These are phyloP conservation scores for Sycophila sp. DNA, from an alignment of 1,140 invertebrate species.

Conservation along the genomic window DNA sequence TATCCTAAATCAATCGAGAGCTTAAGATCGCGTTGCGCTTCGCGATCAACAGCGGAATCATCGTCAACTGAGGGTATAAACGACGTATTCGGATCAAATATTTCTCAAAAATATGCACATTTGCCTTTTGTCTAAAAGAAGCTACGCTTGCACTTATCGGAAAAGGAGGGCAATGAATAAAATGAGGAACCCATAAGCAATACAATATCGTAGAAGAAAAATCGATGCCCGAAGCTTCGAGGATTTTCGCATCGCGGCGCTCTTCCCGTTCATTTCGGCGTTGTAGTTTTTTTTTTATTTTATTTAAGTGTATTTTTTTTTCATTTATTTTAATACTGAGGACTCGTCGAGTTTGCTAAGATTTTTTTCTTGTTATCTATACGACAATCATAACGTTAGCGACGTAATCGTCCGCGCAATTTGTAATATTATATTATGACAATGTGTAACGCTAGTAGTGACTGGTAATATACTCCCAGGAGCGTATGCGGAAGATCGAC, in stretches of 20 bases:
- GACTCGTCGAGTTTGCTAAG: neutral
- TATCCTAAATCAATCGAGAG: no score
- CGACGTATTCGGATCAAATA: neutral
- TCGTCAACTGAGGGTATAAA: neutral
- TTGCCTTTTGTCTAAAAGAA: neutral
- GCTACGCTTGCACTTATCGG: neutral
- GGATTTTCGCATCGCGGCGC: neutral
- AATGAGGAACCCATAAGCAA: neutral
- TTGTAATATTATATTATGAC: conserved; percentile 20
- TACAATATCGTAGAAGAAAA: neutral
- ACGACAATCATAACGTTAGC: conserved; percentile 26
- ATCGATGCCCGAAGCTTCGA: neutral
- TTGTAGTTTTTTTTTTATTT: neutral
- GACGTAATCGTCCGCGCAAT: conserved; percentile 9
- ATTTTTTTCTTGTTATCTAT: conserved; percentile 15
- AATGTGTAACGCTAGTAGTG: conserved; percentile 8
- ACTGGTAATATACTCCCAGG: conserved; percentile 15
- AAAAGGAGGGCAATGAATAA: neutral
- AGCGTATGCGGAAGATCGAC: neutral
- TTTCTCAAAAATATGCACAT: neutral
- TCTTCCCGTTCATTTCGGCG: conserved; percentile 10
- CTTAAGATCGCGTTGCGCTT: no score
- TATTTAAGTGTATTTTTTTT: no score
- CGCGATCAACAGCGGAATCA: no score
- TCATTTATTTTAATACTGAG: conserved; percentile 26